phyloP scores from a whole-genome alignment of 2,888 invertebrate species.

The Epiblema foenella region DNA sequence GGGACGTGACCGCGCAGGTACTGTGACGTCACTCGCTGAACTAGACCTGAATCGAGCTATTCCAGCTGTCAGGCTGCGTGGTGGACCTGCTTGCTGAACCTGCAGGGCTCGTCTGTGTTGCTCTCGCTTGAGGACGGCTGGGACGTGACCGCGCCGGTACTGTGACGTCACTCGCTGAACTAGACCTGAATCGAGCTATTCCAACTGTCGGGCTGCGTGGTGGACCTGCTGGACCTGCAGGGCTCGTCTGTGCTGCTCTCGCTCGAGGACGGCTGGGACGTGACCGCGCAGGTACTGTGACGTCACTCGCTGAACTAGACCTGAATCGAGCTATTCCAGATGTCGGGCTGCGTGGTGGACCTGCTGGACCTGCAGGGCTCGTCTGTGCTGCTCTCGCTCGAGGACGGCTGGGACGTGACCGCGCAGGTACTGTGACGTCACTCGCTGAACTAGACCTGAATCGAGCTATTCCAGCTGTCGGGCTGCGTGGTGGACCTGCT shows the following conservation, averaged over 20 bases:
- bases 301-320: too few relatives aligned
- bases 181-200: conserved; percentile 87
- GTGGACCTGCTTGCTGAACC: conserved; percentile 97
- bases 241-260: conserved; percentile 98
- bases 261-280: conserved; percentile 98
- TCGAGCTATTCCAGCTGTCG: conserved; percentile 94
- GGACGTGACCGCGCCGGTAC: conserved; percentile 94
- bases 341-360: conserved; percentile 97
- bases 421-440: conserved; percentile 87
- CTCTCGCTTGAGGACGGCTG: conserved; percentile 98
- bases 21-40: too few relatives aligned
- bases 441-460: too few relatives aligned
- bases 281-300: conserved; percentile 89
- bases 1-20: conserved; percentile 95
- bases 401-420: conserved; percentile 98
- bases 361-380: conserved; percentile 97
- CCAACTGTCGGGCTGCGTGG: conserved; percentile 96
- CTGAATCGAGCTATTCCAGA: conserved; percentile 91
- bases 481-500: conserved; percentile 97
- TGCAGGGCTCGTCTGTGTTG: conserved; percentile 97
- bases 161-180: too few relatives aligned
- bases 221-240: conserved; percentile 96
- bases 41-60: conserved; percentile 85
- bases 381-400: conserved; percentile 96
- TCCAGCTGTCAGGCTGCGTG: conserved; percentile 96